Conservation (phyloP, 1,140 invertebrate genomes). For the Rhopalosiphum padi region DNA sequence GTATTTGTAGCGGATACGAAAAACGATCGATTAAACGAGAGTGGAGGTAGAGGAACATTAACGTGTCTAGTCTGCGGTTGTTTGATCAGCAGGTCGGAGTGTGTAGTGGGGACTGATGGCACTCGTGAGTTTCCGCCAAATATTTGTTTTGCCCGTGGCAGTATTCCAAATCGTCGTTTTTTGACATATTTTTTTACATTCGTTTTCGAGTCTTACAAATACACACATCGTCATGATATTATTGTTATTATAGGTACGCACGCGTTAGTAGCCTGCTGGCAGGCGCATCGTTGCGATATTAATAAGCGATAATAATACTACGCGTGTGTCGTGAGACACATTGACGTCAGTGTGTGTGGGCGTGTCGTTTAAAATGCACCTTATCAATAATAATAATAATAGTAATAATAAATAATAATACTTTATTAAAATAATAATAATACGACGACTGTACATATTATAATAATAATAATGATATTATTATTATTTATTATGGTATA, state of each 20-base stretch:
- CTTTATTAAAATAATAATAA: not conserved
- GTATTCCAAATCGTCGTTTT: constrained; percentile 15
- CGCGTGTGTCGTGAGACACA: not conserved
- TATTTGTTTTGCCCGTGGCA: constrained; percentile 39
- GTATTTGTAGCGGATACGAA: not conserved
- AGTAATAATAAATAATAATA: constrained; percentile 26
- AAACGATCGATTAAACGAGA: not conserved
- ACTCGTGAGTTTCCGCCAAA: constrained; percentile 2
- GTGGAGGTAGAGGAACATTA: not conserved
- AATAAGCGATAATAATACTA: not conserved
- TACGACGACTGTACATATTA: not conserved
- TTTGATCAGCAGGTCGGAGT: constrained; percentile 46
- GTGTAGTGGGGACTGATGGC: not conserved
- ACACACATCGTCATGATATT: not conserved
- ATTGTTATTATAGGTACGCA: not conserved
- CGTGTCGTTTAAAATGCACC: constrained; percentile 38
- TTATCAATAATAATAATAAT: constrained; percentile 40
- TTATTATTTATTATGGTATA: not conserved
- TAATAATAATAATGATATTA: not conserved
- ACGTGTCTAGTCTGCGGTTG: not conserved
- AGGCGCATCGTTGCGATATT: not conserved
- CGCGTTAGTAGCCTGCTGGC: not conserved
- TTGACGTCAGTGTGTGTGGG: constrained; percentile 52
- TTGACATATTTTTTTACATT: not conserved
- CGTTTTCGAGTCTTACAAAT: not conserved